These are phyloP conservation scores for Brachionus manjavacas DNA, from an alignment of 1,140 invertebrate genomes.

Conservation along the genomic window DNA sequence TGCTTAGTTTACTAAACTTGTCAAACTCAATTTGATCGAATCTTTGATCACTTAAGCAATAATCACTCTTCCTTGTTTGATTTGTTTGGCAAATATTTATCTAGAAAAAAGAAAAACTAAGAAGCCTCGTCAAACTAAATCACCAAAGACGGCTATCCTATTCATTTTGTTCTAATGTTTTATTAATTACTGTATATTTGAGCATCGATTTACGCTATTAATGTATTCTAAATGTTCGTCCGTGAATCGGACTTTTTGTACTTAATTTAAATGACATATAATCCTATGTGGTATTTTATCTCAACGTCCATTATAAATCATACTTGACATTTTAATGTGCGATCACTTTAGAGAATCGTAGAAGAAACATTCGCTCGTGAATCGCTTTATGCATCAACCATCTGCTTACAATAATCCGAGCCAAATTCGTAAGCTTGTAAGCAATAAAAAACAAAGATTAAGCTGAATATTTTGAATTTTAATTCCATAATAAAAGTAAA, in stretches of 20 bases:
- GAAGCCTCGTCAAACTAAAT: background rate
- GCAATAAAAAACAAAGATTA: no score
- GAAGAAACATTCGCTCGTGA: background rate
- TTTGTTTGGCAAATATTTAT: background rate
- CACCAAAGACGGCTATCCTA: background rate
- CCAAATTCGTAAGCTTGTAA: no score
- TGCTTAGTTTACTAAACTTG: background rate
- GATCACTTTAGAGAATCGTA: background rate
- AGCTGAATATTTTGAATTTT: no score
- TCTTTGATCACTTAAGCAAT: background rate
- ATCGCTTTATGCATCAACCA: background rate
- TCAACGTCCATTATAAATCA: background rate
- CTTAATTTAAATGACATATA: slow-evolving; percentile 3
- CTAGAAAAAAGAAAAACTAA: background rate
- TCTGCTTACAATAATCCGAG: no score
- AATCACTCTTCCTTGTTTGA: background rate
- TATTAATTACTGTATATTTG: background rate
- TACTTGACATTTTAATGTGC: slow-evolving; percentile 1
- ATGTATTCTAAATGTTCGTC: background rate
- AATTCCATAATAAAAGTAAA: no score
- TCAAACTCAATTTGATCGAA: background rate
- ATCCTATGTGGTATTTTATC: slow-evolving; percentile 17
- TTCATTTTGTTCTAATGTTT: background rate
- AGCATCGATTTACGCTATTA: background rate
- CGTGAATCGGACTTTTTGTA: background rate